Base-by-base conservation (phyloP, 2,888 invertebrate genomes). In the Rhimphoctona megacephalus region DNA sequence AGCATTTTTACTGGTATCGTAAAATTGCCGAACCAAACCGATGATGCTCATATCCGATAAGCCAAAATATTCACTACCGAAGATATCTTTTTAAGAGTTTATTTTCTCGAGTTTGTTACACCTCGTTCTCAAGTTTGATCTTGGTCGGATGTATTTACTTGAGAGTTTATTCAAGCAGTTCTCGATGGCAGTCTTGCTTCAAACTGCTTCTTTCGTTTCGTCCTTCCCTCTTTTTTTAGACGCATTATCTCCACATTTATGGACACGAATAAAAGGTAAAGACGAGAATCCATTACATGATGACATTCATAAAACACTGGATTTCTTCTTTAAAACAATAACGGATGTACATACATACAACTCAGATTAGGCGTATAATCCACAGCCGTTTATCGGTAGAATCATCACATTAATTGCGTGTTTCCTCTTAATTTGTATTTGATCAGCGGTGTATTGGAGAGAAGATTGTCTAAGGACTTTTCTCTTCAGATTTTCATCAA, bases 41-140 rank as follows among this genome's bases (percentile, higher is more conserved):
- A 78, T 67, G 83, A 78, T 67, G 30, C 54, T 78, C 43, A 72
- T 39, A 73, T 78, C 54, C 69, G 66, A 78, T 72, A 72, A 83
- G 39, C 70, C 19, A 22, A 25, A 72, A 30, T 66, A 39, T 61
- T 78, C 77, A 54, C 36, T 61, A 43, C 46, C 33, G 30, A 33
- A 57, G 30, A 54, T 78, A 78, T 46, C n/a, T 46, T 43, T 76
- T 57, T 43, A 25, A 57, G 54, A 2, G 76, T 52, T 82, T 69
- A 57, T 72, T 72, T 76, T 22, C 64, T 54, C 30, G 49, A 66
- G 39, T 39, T 83, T 61, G 49, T 52, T 54, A 54, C 67, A 66
- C 61, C 25, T 46, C 67, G 49, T 72, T 74, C 25, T 66, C 19
- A 8, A 49, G 25, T 46, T 49, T 36, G 36, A 77, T 57, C 76